These are phyloP conservation scores for Cistogaster globosa DNA, from an alignment of 2,888 invertebrate species.

Conservation along the genomic window DNA sequence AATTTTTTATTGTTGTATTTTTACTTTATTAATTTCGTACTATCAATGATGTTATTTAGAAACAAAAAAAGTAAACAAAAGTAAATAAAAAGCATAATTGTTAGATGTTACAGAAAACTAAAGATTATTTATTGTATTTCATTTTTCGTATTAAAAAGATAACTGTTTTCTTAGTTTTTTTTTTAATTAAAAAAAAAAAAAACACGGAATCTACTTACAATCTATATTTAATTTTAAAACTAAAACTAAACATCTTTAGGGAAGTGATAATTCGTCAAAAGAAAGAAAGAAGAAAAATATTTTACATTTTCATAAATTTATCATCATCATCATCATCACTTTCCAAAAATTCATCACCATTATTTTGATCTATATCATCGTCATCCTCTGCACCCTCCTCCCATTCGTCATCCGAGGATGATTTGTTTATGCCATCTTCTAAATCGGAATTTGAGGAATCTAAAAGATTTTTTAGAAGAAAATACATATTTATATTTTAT, in stretches of 20 bases:
- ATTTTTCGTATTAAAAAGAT: conserved; percentile 1
- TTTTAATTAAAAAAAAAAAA: neutral
- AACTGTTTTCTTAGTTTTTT: neutral
- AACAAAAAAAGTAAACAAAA: conserved; percentile 28
- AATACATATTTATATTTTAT: neutral
- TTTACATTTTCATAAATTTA: conserved; percentile 68
- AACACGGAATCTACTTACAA: neutral
- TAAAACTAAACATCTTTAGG: too few species aligned
- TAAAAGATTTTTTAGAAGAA: conserved; percentile 38
- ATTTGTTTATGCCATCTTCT: conserved; percentile 74
- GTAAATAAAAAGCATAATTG: conserved; percentile 62
- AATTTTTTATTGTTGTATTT: conserved; percentile 45
- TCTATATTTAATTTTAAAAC: too few species aligned
- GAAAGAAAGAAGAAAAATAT: neutral
- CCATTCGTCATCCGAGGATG: conserved; percentile 76
- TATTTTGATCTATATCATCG: conserved; percentile 71
- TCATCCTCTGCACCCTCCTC: conserved; percentile 76
- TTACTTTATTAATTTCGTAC: conserved; percentile 37
- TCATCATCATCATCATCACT: conserved; percentile 73
- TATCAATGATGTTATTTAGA: conserved; percentile 20
- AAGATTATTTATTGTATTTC: conserved; percentile 48
- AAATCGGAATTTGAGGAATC: conserved; percentile 76
- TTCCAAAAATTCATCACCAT: conserved; percentile 62
- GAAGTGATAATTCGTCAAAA: neutral
- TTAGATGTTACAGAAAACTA: conserved; percentile 68